Evolutionary conservation across 1,140 invertebrate genomes (phyloP).

Genomic region (Neuroterus valhalla): DNA sequence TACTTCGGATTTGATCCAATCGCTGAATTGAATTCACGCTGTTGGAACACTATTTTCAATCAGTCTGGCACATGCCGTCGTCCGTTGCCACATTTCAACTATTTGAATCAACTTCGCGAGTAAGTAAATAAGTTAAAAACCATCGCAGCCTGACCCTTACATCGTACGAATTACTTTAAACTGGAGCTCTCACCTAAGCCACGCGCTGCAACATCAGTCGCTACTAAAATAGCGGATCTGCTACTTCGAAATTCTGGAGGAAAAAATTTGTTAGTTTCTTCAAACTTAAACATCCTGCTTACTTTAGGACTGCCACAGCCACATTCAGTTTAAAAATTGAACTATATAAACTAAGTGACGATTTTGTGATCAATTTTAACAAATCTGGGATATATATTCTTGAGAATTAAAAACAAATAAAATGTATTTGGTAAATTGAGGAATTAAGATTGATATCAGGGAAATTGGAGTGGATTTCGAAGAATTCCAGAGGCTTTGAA

Average conservation of each 20-base stretch:
- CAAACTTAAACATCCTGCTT: too few species aligned
- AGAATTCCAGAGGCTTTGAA: too few species aligned
- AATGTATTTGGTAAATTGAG: too few species aligned
- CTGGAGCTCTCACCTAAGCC: slow-evolving; percentile 84
- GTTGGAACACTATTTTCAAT: slow-evolving; percentile 66
- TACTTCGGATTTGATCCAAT: slow-evolving; percentile 20
- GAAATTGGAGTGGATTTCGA: too few species aligned
- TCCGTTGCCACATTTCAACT: slow-evolving; percentile 71
- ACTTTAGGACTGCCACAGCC: too few species aligned
- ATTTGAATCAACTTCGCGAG: slow-evolving; percentile 59
- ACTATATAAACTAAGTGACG: too few species aligned
- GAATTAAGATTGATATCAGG: too few species aligned
- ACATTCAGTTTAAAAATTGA: too few species aligned
- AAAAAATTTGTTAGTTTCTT: background rate
- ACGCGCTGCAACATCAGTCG: slow-evolving; percentile 90
- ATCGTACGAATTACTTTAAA: slow-evolving; percentile 61
- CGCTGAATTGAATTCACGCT: slow-evolving; percentile 42
- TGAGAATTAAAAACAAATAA: too few species aligned
- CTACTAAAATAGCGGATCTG: slow-evolving; percentile 84
- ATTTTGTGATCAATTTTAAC: too few species aligned
- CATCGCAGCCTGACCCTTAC: slow-evolving; percentile 76
- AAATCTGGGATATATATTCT: too few species aligned
- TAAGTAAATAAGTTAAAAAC: slow-evolving; percentile 58
- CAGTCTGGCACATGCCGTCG: slow-evolving; percentile 75
- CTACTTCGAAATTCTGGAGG: slow-evolving; percentile 84